Base-by-base conservation (phyloP, 2,888 invertebrate species). In the Frankliniella intonsa region DNA sequence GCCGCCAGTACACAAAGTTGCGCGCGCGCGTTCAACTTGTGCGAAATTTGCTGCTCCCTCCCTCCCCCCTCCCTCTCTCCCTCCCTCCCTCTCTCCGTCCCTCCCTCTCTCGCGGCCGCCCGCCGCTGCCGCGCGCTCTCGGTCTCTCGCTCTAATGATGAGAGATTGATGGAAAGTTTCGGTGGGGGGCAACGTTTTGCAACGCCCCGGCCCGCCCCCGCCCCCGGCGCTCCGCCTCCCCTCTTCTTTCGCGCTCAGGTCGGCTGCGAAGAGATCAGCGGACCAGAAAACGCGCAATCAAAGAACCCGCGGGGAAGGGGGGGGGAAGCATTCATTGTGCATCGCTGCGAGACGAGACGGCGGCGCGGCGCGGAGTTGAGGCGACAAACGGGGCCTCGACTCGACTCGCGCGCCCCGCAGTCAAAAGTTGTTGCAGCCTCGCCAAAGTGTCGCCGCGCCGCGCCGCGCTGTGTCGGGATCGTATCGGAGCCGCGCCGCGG, bases 151-250 rank as follows among this genome's bases (percentile, higher is more conserved):
- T 76, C 69, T 76, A 76, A 76, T 76, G 69, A 76, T 76, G 69
- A 76, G 69, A 25, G 69, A 76, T 76, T 76, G 69, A 76, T 76
- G 25, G 69, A n/a, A 76, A 76, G 69, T 76, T 76, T 76, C 69
- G 69, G 55, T 10, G 14, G 69, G 55, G 55, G 14, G 69, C 62
- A 62, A 62, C 62, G n/a, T 62, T 62, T 62, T 62, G 62, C n/a
- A 38, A n/a, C 62, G 62, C 62, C 62, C 62, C n/a, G 62, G 7
- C n/a, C 17, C n/a, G 62, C 17, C 62, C n/a, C 62, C 14, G 62
- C 62, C 14, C 7, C 62, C 62, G 14, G 12, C 62, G 11, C 62
- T 8, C 38, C 38, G 38, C 38, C 55, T 5, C 19, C 62, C 17
- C 62, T 62, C 62, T 38, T 38, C 38, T 38, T 38, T 38, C 38